Percentiles rank a stretch among this genome's conserved stretches.
Conservation (phyloP, 2,888 invertebrate genomes). For the Dioctria rufipes region DNA sequence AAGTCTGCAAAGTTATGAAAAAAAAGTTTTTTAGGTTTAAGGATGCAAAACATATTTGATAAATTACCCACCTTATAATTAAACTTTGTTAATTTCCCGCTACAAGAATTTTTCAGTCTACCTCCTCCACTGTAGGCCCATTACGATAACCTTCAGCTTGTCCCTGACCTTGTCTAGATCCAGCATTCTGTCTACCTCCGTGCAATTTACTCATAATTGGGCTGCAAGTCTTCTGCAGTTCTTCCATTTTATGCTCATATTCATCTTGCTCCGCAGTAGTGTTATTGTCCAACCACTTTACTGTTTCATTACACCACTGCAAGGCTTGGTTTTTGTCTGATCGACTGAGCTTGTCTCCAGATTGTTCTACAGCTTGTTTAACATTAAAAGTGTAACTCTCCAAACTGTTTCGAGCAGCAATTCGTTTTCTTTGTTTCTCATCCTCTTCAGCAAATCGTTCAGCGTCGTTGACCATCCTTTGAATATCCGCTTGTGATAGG, state of each 20-base stretch:
- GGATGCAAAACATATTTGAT: no score
- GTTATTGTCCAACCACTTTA: constrained; percentile 82
- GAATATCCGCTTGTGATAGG: constrained; percentile 83
- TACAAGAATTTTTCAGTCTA: constrained; percentile 56
- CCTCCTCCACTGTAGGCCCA: constrained; percentile 62
- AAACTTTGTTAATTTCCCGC: no score
- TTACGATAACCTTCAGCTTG: constrained; percentile 70
- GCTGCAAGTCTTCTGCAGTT: constrained; percentile 64
- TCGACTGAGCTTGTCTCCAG: constrained; percentile 75
- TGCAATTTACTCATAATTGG: constrained; percentile 64
- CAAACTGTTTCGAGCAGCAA: constrained; percentile 78
- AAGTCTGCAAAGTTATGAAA: no score
- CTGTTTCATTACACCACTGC: constrained; percentile 76
- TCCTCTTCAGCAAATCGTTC: constrained; percentile 80
- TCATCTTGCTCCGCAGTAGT: constrained; percentile 81
- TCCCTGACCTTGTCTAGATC: no score
- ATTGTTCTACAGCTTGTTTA: constrained; percentile 78
- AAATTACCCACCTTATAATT: no score
- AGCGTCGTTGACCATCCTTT: constrained; percentile 80
- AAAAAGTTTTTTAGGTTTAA: no score
- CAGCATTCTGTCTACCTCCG: constrained; percentile 52
- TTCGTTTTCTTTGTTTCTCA: constrained; percentile 77
- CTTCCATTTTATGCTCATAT: constrained; percentile 72
- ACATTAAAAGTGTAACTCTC: constrained; percentile 79
- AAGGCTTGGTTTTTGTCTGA: constrained; percentile 79